Conservation (phyloP, 2,888 invertebrate genomes). For the Aleiodes leptofemur region DNA sequence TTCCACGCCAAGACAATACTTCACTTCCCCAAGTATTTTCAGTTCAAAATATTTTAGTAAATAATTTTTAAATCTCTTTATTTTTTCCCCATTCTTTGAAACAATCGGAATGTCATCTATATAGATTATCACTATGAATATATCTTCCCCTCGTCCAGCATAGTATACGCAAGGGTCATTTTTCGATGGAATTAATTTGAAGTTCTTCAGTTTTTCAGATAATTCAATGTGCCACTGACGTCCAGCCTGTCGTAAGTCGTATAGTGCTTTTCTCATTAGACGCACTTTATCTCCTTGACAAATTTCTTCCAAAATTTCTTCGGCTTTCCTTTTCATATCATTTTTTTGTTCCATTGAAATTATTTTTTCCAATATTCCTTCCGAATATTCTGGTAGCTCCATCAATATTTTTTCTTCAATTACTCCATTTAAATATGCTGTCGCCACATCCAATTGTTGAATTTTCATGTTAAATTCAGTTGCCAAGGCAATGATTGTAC, state of each 20-base stretch:
- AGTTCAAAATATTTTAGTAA: constrained; percentile 45
- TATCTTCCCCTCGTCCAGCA: constrained; percentile 12
- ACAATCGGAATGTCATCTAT: constrained; percentile 28
- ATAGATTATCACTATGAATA: constrained; percentile 26
- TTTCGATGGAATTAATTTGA: constrained; percentile 29
- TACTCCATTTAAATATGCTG: constrained; percentile 54
- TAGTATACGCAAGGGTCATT: constrained; percentile 31
- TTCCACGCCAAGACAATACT: constrained; percentile 56
- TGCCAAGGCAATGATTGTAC: constrained; percentile 48
- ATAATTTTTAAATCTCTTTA: constrained; percentile 3
- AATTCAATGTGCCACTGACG: constrained; percentile 36
- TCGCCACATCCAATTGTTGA: constrained; percentile 52
- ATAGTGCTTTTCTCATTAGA: constrained; percentile 29
- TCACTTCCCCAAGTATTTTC: constrained; percentile 51
- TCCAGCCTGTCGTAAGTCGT: constrained; percentile 35
- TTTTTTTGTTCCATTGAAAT: constrained; percentile 22
- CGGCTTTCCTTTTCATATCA: constrained; percentile 6
- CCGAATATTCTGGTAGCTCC: constrained; percentile 42
- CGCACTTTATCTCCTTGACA: constrained; percentile 32
- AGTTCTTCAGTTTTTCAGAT: constrained; percentile 25
- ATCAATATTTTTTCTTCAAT: constrained; percentile 51
- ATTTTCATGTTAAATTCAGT: constrained; percentile 47
- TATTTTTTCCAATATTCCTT: constrained; percentile 27
- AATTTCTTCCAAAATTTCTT: constrained; percentile 20
- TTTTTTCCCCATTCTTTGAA: constrained; percentile 16